A percentile compares a stretch with the other conserved stretches of the same genome.
Conservation (phyloP, 2,113 vertebrate genomes). For the Eolophus roseicapilla region DNA sequence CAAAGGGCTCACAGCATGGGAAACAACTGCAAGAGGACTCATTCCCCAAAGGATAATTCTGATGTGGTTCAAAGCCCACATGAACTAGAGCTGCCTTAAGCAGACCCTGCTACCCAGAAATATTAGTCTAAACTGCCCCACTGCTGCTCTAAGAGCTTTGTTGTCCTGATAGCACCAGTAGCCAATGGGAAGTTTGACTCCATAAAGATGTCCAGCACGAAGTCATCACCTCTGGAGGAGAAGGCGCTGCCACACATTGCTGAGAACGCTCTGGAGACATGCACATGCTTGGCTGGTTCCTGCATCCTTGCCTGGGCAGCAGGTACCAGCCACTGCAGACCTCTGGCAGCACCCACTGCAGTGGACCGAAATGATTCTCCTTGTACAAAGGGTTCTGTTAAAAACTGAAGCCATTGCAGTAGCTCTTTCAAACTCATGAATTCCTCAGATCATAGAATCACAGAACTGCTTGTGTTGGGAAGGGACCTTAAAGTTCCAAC, state of each 20-base stretch:
- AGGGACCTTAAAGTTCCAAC: too few relatives aligned
- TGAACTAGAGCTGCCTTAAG: background rate
- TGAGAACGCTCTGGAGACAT: background rate
- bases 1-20: background rate
- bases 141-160: background rate
- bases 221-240: background rate
- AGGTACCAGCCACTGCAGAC: too few relatives aligned
- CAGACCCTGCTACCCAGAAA: background rate
- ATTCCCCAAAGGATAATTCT: background rate
- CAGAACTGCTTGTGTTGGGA: too few relatives aligned
- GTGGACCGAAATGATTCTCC: fast-evolving
- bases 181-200: background rate
- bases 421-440: background rate
- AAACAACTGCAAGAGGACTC: background rate
- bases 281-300: fast-evolving
- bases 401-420: background rate
- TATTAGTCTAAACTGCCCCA: background rate
- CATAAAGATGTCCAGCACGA: background rate
- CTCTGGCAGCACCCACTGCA: background rate
- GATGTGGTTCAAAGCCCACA: background rate
- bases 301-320: background rate
- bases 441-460: too few relatives aligned
- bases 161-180: background rate
- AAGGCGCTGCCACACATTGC: background rate
- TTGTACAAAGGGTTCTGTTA: background rate